These are phyloP conservation scores for Lissonota sp. DNA, from an alignment of 2,888 invertebrate genomes.

Conservation along the genomic window DNA sequence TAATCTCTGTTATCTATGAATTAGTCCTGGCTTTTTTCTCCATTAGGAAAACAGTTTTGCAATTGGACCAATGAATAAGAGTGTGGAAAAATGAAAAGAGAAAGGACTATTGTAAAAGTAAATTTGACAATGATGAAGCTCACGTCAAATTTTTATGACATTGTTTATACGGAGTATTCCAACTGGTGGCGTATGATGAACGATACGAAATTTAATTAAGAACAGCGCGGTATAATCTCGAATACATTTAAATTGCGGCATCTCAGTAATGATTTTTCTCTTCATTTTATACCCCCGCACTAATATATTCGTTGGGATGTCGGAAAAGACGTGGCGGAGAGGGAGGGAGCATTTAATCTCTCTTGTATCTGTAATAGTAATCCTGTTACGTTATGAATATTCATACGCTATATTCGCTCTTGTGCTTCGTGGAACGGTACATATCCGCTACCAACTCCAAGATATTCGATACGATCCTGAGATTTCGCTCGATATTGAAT, in stretches of 20 bases:
- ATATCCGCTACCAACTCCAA: conserved; percentile 44
- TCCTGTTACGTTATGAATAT: conserved; percentile 69
- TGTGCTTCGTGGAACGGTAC: conserved; percentile 43
- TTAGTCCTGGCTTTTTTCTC: too few relatives aligned
- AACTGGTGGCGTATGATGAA: neutral
- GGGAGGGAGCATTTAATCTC: conserved; percentile 50
- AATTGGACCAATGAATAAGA: too few relatives aligned
- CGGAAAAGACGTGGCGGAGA: neutral
- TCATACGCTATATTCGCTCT: conserved; percentile 58
- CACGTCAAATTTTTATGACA: neutral
- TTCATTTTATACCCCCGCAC: conserved; percentile 12
- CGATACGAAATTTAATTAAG: neutral
- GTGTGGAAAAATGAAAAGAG: too few relatives aligned
- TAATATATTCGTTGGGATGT: conserved; percentile 57
- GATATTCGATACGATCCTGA: conserved; percentile 55
- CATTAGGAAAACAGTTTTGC: too few relatives aligned
- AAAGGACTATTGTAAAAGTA: too few relatives aligned
- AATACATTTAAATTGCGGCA: conserved; percentile 25
- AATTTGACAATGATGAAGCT: too few relatives aligned
- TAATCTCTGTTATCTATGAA: too few relatives aligned
- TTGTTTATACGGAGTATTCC: conserved; percentile 4
- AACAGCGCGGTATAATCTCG: conserved; percentile 12
- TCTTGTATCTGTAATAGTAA: conserved; percentile 64
- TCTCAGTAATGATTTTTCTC: conserved; percentile 32
- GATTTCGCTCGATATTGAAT: conserved; percentile 57